Evolutionary conservation across 2,797 vertebrate genomes (phyloP), one percentile per base, ranked within the genome.

Genomic region (Selene dorsalis): DNA sequence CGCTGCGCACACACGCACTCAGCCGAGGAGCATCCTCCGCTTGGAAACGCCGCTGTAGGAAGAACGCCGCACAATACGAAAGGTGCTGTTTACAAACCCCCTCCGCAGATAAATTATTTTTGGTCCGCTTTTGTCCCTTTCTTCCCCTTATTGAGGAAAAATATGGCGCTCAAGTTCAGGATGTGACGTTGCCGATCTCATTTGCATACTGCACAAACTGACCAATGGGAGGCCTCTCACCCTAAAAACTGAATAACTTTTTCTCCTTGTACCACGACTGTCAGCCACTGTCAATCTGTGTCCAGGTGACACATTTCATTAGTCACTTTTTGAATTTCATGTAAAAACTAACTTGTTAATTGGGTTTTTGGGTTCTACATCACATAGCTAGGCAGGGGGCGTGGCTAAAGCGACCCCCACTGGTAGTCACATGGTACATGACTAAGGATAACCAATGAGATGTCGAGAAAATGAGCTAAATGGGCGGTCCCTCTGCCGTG

Each of bases 131-230:
- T 57, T 92, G 91, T 92, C 91, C 87, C 91, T 92, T 93, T 94
- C 92, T 87, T 93, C 87, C 79, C 88, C 41, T 89, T 76, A 79
- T 87, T 81, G 95, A 91, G 88, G 91, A 87, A 96, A 96, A 92
- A 96, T 95, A 99, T 99, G 97, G 98, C 98, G 97, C 96, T 95
- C 86, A 96, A 94, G 93, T 95, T 94, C 94, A 93, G 97, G 97
- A 98, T 97, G 92, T 99, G 97, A 98, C 97, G 97, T 93, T 4
- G 0, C 0, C 0, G 0, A 0, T 20, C 65, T 73, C 22, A 97
- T 98, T 98, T 97, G 94, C 97, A 99, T 98, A 93, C 55, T 72
- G 80, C 28, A 43, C 73, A 79, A 83, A 81, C 65, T 90, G 92
- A 93, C 97, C 97, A 98, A 98, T 98, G 53, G 83, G 84, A 84